Evolutionary conservation across 2,888 invertebrate species (phyloP).

Genomic region (Coelogynopora nodosa): DNA sequence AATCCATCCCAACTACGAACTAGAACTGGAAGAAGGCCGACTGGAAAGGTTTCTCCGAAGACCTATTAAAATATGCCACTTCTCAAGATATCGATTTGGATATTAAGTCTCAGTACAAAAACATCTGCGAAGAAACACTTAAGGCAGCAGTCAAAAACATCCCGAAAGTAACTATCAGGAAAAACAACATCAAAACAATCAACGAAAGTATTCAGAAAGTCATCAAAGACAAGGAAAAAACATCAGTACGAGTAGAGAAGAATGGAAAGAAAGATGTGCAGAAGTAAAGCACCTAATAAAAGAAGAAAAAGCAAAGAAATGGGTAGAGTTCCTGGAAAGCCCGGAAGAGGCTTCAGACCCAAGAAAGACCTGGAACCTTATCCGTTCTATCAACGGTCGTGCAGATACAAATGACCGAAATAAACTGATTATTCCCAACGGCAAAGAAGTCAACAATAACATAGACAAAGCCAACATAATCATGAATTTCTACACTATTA

Average conservation of each 20-base stretch:
- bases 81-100: background rate
- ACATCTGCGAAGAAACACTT: background rate
- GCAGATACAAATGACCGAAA: background rate
- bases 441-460: background rate
- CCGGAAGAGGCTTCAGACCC: background rate
- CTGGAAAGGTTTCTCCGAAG: background rate
- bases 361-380: background rate
- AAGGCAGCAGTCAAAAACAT: background rate
- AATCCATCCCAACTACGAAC: background rate
- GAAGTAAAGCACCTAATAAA: background rate
- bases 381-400: background rate
- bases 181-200: background rate
- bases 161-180: background rate
- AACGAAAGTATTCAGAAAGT: background rate
- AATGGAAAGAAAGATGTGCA: background rate
- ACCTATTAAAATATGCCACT: background rate
- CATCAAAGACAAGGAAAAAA: background rate
- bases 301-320: background rate
- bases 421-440: background rate
- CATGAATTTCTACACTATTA: background rate
- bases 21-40: background rate
- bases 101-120: background rate
- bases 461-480: background rate
- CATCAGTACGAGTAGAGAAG: background rate
- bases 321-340: background rate